Percentiles rank a stretch among this genome's conserved stretches.
Conservation (phyloP, 2,113 vertebrate species). For the Eublepharis macularius region DNA sequence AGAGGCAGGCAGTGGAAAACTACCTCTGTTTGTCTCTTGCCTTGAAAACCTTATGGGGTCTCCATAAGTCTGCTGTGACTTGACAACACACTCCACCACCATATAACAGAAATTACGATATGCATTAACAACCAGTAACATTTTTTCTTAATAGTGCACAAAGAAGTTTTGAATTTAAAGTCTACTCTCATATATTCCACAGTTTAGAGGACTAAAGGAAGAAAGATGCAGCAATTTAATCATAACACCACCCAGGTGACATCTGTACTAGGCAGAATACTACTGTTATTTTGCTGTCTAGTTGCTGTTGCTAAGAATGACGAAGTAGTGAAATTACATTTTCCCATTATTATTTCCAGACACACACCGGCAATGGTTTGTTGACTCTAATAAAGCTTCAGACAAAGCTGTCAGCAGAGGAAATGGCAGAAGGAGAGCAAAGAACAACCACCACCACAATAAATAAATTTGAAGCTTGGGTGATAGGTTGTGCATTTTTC, state of each 20-base stretch:
- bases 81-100: too few species aligned
- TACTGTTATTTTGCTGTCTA: conserved; percentile 78
- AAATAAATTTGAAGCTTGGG: conserved; percentile 61
- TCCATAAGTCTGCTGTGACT: too few species aligned
- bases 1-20: too few species aligned
- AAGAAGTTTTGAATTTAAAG: conserved; percentile 15
- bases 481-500: conserved; percentile 61
- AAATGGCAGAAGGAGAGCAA: conserved; percentile 74
- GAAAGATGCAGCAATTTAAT: conserved; percentile 72
- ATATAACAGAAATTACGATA: not conserved
- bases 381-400: conserved; percentile 84
- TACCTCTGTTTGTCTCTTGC: too few species aligned
- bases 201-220: conserved; percentile 61
- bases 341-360: conserved; percentile 84
- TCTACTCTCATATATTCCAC: conserved; percentile 64
- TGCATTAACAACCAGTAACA: conserved; percentile 49
- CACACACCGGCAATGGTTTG: conserved; percentile 81
- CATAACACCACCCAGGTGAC: conserved; percentile 73
- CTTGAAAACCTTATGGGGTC: too few species aligned
- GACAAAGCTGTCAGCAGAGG: conserved; percentile 82
- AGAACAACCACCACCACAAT: conserved; percentile 68
- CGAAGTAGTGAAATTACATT: conserved; percentile 81
- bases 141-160: conserved; percentile 42
- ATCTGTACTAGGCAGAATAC: conserved; percentile 75
- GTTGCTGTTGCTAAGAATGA: conserved; percentile 76